Base-by-base conservation (phyloP, 2,113 vertebrate genomes). In the Eurystomus gularis region DNA sequence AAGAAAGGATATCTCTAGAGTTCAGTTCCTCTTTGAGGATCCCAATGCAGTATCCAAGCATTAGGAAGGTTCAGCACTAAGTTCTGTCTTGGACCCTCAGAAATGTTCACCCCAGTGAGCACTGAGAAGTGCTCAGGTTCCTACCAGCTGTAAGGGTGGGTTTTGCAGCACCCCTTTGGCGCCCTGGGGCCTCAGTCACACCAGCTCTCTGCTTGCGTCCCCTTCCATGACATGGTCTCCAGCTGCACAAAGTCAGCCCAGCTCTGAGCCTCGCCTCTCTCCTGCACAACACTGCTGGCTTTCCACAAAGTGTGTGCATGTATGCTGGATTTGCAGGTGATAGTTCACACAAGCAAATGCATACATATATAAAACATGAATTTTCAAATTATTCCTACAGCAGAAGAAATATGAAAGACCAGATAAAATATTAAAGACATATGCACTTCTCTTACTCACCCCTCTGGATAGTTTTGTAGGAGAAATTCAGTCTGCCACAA, bases 231-330 rank as follows among this genome's bases (percentile, higher is more conserved):
- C 29, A 11, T 1, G 9, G 33, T 44, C 49, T 81, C 28, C 64
- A 78, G 72, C 28, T 23, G 16, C 6, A 2, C 51, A 71, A 46
- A 92, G 29, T 39, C 73, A 84, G 70, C 33, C 79, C 52, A 82
- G 37, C 3, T 1, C 60, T 8, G 28, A 58, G 15, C 13, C 7
- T 20, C 24, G 61, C 20, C 35, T 60, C 54, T 85, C 26, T 58
- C 21, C 60, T 60, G 49, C 29, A 24, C 44, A 24, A 3, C 8
- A 1, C 39, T 48, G 37, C 29, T 51, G 88, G 10, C 85, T 90
- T 55, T 35, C 35, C 64, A 25, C 29, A 12, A 11, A 51, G 33
- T 5, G 26, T n/a, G 48, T 42, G 14, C 0, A 0, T 19, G 17
- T 40, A 18, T 42, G 42, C 46, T n/a, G 18, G 51, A 20, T 49